Evolutionary conservation across 2,113 vertebrate genomes (phyloP).

Genomic region (Ameiurus melas): DNA sequence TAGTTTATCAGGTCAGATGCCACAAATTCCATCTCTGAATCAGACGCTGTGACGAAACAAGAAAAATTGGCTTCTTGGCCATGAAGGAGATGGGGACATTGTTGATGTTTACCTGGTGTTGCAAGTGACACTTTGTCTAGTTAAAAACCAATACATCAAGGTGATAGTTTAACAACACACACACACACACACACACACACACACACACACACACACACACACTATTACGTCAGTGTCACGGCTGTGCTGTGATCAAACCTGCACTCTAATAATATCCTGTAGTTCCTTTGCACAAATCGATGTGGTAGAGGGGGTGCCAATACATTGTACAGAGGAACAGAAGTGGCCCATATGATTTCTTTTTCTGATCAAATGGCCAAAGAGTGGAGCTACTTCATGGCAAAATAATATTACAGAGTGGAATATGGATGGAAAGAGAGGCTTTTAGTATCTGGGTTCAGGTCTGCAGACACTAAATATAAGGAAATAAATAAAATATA

Average conservation of each 20-base stretch:
- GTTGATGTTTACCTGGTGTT: neutral
- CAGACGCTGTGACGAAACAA: neutral
- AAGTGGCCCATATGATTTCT: neutral
- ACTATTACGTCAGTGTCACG: neutral
- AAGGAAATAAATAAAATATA: neutral
- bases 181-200: too few species aligned
- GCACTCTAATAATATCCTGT: neutral
- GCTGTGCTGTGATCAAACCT: neutral
- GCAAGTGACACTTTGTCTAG: neutral
- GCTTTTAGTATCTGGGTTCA: neutral
- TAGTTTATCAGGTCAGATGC: neutral
- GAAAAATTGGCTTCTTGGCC: neutral
- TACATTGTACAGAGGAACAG: neutral
- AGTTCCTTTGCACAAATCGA: neutral
- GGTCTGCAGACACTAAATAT: neutral
- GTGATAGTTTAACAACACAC: too few species aligned
- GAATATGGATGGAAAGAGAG: neutral
- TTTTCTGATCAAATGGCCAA: neutral
- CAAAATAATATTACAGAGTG: neutral
- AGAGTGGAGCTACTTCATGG: neutral
- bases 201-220: neutral
- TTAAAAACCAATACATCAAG: neutral
- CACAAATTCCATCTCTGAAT: slow-evolving; percentile 8
- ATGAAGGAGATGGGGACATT: neutral
- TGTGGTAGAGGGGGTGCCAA: neutral